These are phyloP conservation scores for Drosophila antonietae DNA, from an alignment of 2,888 invertebrate species.

Conservation along the genomic window DNA sequence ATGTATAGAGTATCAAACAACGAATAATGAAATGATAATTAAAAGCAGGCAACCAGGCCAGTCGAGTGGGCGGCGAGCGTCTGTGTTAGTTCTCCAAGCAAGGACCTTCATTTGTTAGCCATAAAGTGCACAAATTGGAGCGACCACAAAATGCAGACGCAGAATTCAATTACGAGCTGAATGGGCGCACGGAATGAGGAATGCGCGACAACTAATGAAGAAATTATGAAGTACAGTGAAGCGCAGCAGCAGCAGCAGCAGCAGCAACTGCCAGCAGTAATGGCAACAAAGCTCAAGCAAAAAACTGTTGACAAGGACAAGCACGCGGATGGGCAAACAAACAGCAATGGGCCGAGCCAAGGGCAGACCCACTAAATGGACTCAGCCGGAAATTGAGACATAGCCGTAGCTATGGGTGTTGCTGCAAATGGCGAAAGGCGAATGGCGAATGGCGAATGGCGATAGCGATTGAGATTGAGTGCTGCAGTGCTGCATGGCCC, in stretches of 20 bases:
- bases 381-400: constrained; percentile 39
- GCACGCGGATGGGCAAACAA: constrained; percentile 3
- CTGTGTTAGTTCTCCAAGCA: neutral
- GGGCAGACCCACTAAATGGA: constrained; percentile 23
- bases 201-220: constrained; percentile 58
- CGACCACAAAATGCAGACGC: constrained; percentile 68
- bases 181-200: constrained; percentile 6
- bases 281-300: constrained; percentile 25
- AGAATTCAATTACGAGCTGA: constrained; percentile 45
- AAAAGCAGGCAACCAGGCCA: constrained; percentile 34
- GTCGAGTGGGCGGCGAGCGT: neutral
- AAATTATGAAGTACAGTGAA: constrained; percentile 76
- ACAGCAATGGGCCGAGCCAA: constrained; percentile 8
- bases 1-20: constrained; percentile 61
- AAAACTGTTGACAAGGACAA: constrained; percentile 16
- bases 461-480: neutral
- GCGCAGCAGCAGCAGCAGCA: constrained; percentile 39
- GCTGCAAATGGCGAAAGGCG: neutral
- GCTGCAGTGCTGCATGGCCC: constrained; percentile 17
- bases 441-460: neutral
- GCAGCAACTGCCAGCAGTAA: constrained; percentile 12
- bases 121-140: constrained; percentile 67
- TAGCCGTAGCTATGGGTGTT: neutral
- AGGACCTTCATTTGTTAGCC: constrained; percentile 24
- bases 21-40: constrained; percentile 76